These are phyloP conservation scores for Anthopleura sola DNA, from an alignment of 64 coral and sea anemone species.

Conservation along the genomic window DNA sequence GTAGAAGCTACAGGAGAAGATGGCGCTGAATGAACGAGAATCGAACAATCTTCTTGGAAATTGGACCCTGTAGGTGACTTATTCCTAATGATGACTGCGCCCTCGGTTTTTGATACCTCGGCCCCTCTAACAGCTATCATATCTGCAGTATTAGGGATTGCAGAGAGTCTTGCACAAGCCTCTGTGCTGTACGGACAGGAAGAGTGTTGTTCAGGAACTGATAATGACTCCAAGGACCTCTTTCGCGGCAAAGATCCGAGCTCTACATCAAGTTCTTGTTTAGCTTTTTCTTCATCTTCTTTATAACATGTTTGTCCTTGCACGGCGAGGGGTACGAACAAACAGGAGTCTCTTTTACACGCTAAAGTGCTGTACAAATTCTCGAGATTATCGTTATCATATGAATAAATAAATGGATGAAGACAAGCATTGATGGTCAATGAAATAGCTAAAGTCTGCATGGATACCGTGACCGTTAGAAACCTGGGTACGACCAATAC, in stretches of 20 bases:
- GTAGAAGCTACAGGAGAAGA: conserved; percentile 57
- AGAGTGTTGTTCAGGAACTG: background rate
- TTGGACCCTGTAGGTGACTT: conserved; percentile 52
- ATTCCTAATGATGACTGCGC: conserved; percentile 69
- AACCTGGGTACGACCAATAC: conserved; percentile 59
- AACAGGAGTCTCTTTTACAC: conserved; percentile 48
- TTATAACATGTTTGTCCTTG: conserved; percentile 12
- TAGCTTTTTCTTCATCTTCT: background rate
- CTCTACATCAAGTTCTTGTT: background rate
- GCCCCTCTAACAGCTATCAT: conserved; percentile 19
- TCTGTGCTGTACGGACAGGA: background rate
- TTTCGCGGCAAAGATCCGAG: conserved; percentile 15
- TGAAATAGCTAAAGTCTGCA: conserved; percentile 72
- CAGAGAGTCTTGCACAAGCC: background rate
- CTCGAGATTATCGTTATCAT: conserved; percentile 80
- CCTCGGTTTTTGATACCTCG: conserved; percentile 67
- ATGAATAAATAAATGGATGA: conserved; percentile 84
- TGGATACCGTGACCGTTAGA: conserved; percentile 59
- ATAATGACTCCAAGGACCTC: conserved; percentile 26
- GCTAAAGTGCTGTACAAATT: conserved; percentile 75
- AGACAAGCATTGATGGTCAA: conserved; percentile 79
- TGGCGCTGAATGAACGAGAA: conserved; percentile 71
- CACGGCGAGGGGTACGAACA: background rate
- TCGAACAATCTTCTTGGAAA: conserved; percentile 54
- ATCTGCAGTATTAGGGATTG: background rate